Percentiles rank a stretch among this genome's conserved stretches.
These are phyloP conservation scores for Polylopha cassiicola DNA, from an alignment of 2,888 invertebrate species.

Conservation along the genomic window DNA sequence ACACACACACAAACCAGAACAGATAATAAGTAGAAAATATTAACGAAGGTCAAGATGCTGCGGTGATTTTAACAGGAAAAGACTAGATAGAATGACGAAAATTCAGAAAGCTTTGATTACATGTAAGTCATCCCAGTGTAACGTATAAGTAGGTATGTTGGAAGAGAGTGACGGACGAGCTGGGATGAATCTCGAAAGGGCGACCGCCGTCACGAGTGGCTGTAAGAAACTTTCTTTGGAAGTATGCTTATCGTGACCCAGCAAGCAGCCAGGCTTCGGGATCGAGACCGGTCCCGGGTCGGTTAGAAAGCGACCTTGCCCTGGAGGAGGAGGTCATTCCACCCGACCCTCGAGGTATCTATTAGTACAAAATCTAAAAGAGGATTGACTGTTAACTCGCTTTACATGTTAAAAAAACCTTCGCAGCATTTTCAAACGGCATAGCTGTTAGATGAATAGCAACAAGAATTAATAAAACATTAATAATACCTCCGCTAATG, in stretches of 20 bases:
- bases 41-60: too few relatives aligned
- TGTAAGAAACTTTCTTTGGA: slow-evolving; percentile 18
- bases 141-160: too few relatives aligned
- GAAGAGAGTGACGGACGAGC: too few relatives aligned
- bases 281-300: slow-evolving; percentile 52
- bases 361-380: slow-evolving; percentile 28
- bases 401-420: slow-evolving; percentile 14
- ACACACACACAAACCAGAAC: too few relatives aligned
- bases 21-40: too few relatives aligned
- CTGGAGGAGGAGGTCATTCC: slow-evolving; percentile 58
- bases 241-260: slow-evolving; percentile 11
- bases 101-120: too few relatives aligned
- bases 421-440: slow-evolving; percentile 13
- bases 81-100: too few relatives aligned
- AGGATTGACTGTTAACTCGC: slow-evolving; percentile 3
- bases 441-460: slow-evolving; percentile 14
- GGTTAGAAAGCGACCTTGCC: slow-evolving; percentile 70
- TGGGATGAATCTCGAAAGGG: too few relatives aligned
- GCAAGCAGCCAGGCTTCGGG: slow-evolving; percentile 11
- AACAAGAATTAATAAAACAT: slow-evolving; percentile 6
- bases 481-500: slow-evolving; percentile 2
- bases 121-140: too few relatives aligned
- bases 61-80: too few relatives aligned
- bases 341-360: slow-evolving; percentile 38
- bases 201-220: slow-evolving; percentile 1